Base-by-base conservation (phyloP, 2,888 invertebrate species). In the Hypercompe scribonia region DNA sequence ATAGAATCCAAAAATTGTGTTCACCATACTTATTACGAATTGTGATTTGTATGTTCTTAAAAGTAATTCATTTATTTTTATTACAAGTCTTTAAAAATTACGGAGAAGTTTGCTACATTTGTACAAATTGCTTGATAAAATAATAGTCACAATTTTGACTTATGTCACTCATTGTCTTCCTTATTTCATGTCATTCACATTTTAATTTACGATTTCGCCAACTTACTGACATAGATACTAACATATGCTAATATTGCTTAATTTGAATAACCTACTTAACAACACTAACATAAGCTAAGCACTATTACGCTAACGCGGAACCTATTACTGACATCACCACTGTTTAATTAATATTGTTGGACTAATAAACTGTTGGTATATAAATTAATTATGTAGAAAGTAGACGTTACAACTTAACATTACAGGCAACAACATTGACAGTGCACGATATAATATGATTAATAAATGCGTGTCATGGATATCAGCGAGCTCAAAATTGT, bases 391-490 rank as follows among this genome's bases (percentile, higher is more conserved):
- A 76, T 61, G 67, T 73, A 69, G 72, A 72, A 70, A 70, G 46
- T 76, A 65, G 24, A 61, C 24, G 65, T 36, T 58, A 18, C 21
- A 75, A 77, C 78, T 72, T 83, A 80, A 83, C 83, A 74, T 80
- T 78, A 79, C 76, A 74, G 72, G 75, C 72, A 77, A 78, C 77
- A 76, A 79, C 79, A 78, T 73, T 73, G 74, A 77, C 72, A 72
- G 70, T 77, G 58, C 50, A 46, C 46, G 67, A 68, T 71, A 71
- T 78, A 82, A 73, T 86, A 84, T 85, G 82, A 86, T 86, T 86
- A 86, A 82, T 84, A 81, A 76, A 77, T 80, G 75, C 72, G 75
- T 78, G 67, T 74, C 68, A 70, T 73, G 70, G 65, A 81, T 81
- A 84, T 71, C 61, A 66, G 80, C 73, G 70, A n/a, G 21, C 5